Percentiles rank a stretch among this genome's conserved stretches.
phyloP scores from a whole-genome alignment of 2,888 invertebrate species.

The Monopis laevigella region DNA sequence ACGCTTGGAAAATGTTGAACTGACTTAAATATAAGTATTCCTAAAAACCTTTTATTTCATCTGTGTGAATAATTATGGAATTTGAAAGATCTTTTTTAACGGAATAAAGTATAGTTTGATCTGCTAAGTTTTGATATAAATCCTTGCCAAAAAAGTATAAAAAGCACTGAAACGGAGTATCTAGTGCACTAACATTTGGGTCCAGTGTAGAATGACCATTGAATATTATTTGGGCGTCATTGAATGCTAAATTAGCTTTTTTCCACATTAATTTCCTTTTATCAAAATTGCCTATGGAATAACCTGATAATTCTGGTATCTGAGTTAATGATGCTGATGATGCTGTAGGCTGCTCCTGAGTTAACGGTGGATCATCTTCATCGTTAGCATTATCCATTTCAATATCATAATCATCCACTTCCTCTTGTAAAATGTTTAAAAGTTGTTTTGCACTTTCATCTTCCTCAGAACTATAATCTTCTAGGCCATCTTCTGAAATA shows the following conservation, averaged over 20 bases:
- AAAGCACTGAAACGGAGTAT: not conserved
- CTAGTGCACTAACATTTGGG: not conserved
- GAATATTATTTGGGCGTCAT: not conserved
- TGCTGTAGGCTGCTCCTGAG: not conserved
- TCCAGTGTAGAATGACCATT: not conserved
- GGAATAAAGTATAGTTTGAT: not conserved
- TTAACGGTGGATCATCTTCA: not conserved
- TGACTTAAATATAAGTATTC: not conserved
- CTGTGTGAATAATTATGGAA: not conserved
- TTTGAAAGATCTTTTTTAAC: not conserved
- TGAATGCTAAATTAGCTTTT: too few relatives aligned
- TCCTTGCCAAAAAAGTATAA: not conserved
- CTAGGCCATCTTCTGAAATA: constrained; percentile 3
- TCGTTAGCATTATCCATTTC: not conserved
- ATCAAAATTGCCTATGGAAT: too few relatives aligned
- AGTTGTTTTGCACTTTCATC: not conserved
- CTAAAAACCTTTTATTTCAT: not conserved
- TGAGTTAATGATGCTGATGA: not conserved
- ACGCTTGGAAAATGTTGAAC: not conserved
- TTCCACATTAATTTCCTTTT: too few relatives aligned
- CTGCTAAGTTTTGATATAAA: not conserved
- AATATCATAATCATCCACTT: not conserved
- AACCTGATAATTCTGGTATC: not conserved
- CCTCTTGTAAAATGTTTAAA: not conserved
- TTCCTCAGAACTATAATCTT: not conserved